Percentiles rank a stretch among this genome's conserved stretches.
Conservation (phyloP, 2,888 invertebrate genomes). For the Falcaria lacertinaria region DNA sequence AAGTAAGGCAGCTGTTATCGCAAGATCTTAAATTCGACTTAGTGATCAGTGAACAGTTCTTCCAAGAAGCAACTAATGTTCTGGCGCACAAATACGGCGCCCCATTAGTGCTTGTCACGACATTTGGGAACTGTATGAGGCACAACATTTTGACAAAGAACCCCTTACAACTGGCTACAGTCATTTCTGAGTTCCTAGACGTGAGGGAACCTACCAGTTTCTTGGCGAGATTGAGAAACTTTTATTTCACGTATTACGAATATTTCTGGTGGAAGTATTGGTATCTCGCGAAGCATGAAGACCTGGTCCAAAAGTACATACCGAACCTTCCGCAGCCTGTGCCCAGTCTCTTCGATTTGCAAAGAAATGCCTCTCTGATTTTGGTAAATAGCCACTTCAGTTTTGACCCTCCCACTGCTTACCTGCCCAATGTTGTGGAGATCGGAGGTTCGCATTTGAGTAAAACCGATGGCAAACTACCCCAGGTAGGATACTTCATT, state of each 20-base stretch:
- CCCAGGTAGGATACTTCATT: too few relatives aligned
- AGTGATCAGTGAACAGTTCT: slow-evolving; percentile 71
- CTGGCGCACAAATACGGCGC: slow-evolving; percentile 68
- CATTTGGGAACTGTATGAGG: slow-evolving; percentile 65
- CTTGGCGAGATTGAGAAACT: slow-evolving; percentile 68
- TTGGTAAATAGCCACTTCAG: slow-evolving; percentile 74
- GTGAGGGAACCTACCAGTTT: slow-evolving; percentile 74
- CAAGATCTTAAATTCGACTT: slow-evolving; percentile 62
- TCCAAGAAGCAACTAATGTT: slow-evolving; percentile 62
- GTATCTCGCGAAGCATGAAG: slow-evolving; percentile 57
- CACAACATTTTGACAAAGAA: slow-evolving; percentile 58
- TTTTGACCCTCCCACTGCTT: slow-evolving; percentile 63
- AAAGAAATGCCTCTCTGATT: slow-evolving; percentile 59
- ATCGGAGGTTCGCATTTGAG: slow-evolving; percentile 78
- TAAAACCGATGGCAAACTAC: slow-evolving; percentile 44
- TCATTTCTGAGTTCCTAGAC: slow-evolving; percentile 54
- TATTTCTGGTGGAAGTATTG: slow-evolving; percentile 59
- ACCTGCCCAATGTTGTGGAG: slow-evolving; percentile 77
- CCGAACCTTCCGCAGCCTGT: slow-evolving; percentile 49
- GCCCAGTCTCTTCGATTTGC: slow-evolving; percentile 58
- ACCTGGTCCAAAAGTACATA: slow-evolving; percentile 52
- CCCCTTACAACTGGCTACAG: slow-evolving; percentile 60
- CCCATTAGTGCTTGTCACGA: slow-evolving; percentile 57
- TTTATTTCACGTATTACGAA: slow-evolving; percentile 61
- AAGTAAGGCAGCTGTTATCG: slow-evolving; percentile 44